Percentiles rank a stretch among this genome's conserved stretches.
Evolutionary conservation across 2,113 vertebrate genomes (phyloP).

Genomic region (Pterocles gutturalis): DNA sequence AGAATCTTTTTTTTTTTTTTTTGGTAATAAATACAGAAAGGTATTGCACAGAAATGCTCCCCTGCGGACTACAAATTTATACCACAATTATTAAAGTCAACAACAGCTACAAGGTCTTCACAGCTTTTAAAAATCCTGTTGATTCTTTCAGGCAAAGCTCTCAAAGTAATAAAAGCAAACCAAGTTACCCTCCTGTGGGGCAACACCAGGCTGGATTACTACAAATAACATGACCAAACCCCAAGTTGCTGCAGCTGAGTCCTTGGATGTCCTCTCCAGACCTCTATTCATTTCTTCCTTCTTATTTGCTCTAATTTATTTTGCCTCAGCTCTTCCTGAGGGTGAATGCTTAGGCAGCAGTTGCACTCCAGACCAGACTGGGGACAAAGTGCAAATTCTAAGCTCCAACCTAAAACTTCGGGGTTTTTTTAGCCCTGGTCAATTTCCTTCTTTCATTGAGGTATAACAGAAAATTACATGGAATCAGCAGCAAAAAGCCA

Average conservation of each 20-base stretch:
- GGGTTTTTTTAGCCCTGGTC: not conserved
- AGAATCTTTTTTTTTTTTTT: not conserved
- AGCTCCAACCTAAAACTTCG: not conserved
- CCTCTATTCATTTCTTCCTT: not conserved
- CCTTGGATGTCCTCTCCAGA: not conserved
- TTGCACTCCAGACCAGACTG: not conserved
- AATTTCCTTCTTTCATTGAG: not conserved
- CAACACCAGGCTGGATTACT: not conserved
- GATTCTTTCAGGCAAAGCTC: not conserved
- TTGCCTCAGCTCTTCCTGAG: not conserved
- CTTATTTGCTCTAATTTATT: not conserved
- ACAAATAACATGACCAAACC: not conserved
- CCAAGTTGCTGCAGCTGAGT: not conserved
- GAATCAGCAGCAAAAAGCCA: not conserved
- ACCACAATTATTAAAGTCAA: not conserved
- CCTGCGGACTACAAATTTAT: not conserved
- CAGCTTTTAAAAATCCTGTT: not conserved
- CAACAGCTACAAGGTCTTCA: not conserved
- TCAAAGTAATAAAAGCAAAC: not conserved
- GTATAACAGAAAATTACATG: not conserved
- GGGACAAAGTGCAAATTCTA: not conserved
- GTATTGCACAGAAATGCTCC: not conserved
- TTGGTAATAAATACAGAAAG: not conserved
- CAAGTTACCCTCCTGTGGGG: not conserved
- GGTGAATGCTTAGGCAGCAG: not conserved